Evolutionary conservation across 1,140 invertebrate genomes (phyloP).

Genomic region (Wiebesia pumilae): DNA sequence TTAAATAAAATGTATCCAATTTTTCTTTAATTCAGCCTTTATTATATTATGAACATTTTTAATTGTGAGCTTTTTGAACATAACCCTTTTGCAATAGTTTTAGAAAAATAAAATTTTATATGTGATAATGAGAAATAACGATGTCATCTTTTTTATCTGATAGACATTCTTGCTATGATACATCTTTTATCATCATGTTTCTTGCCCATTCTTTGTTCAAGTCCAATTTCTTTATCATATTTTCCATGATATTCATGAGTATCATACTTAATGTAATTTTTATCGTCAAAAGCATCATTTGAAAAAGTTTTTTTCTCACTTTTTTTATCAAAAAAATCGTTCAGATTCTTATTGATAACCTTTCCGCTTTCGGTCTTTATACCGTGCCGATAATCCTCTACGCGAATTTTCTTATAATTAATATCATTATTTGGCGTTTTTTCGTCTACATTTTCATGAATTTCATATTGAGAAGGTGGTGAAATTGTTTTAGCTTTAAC

Average conservation of each 20-base stretch:
- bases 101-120: no score
- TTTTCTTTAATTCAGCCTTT: no score
- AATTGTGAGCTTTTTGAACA: not conserved
- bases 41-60: not conserved
- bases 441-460: slow-evolving; percentile 64
- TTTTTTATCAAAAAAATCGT: slow-evolving; percentile 65
- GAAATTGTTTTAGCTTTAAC: not conserved
- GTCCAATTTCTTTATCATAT: slow-evolving; percentile 60
- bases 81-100: no score
- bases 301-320: slow-evolving; percentile 68
- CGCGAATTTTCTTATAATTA: slow-evolving; percentile 53
- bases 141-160: slow-evolving; percentile 15
- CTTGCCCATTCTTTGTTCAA: slow-evolving; percentile 51
- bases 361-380: slow-evolving; percentile 59
- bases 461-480: slow-evolving; percentile 57
- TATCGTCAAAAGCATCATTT: slow-evolving; percentile 69
- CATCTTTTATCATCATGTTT: slow-evolving; percentile 52
- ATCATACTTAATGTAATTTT: slow-evolving; percentile 63
- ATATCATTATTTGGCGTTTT: slow-evolving; percentile 56
- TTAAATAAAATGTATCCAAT: no score
- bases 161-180: slow-evolving; percentile 54
- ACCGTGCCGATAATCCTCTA: slow-evolving; percentile 63
- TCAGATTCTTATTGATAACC: slow-evolving; percentile 60
- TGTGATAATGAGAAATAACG: not conserved
- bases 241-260: slow-evolving; percentile 51